phyloP scores from a whole-genome alignment of 2,888 invertebrate genomes.

The Drosophila merina region DNA sequence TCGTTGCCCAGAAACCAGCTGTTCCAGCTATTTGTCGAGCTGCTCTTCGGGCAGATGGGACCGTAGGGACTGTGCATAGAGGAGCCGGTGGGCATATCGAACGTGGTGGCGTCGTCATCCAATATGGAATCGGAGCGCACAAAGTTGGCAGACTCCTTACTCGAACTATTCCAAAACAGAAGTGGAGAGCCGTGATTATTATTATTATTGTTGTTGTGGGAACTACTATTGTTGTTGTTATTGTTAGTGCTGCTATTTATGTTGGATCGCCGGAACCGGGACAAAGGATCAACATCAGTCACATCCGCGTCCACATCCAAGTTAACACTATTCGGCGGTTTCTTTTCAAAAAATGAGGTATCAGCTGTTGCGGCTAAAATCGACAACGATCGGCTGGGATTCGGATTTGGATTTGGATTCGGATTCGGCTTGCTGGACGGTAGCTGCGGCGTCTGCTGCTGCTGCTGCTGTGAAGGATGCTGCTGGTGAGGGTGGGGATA shows the following conservation, averaged over 20 bases:
- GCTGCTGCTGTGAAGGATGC: constrained; percentile 31
- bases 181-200: constrained; percentile 50
- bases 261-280: constrained; percentile 42
- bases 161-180: constrained; percentile 52
- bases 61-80: constrained; percentile 87
- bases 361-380: constrained; percentile 73
- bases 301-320: constrained; percentile 53
- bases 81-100: constrained; percentile 85
- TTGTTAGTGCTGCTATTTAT: constrained; percentile 19
- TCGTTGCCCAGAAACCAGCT: constrained; percentile 68
- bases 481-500: constrained; percentile 57
- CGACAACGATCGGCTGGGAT: constrained; percentile 60
- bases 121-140: constrained; percentile 86
- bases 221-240: constrained; percentile 37
- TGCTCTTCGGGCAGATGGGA: constrained; percentile 86
- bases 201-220: constrained; percentile 41
- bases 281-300: constrained; percentile 34
- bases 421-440: constrained; percentile 69
- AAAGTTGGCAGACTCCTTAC: constrained; percentile 76
- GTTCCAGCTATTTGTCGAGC: constrained; percentile 52
- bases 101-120: constrained; percentile 87
- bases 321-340: constrained; percentile 76
- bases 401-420: constrained; percentile 52
- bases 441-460: constrained; percentile 35
- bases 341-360: constrained; percentile 78